Evolutionary conservation across 2,888 invertebrate species (phyloP).

Genomic region (Empis stercorea): DNA sequence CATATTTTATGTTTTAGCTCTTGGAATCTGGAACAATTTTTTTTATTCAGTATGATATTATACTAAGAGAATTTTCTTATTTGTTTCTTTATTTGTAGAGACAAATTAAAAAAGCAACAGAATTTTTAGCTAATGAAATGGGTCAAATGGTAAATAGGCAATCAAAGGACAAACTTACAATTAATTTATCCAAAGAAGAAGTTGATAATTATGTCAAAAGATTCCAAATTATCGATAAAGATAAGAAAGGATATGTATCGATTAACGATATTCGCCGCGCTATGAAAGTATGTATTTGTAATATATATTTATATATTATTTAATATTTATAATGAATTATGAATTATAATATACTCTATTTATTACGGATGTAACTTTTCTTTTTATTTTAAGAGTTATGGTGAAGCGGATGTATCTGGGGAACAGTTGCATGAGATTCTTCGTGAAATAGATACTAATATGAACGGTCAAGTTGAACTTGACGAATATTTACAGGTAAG

Average conservation of each 20-base stretch:
- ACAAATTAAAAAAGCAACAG: slow-evolving; percentile 66
- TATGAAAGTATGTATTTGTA: slow-evolving; percentile 71
- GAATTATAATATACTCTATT: no score
- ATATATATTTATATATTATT: no score
- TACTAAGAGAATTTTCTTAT: not conserved
- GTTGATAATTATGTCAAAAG: slow-evolving; percentile 87
- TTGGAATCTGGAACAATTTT: no score
- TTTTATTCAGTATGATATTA: no score
- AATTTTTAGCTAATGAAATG: slow-evolving; percentile 92
- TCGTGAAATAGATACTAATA: slow-evolving; percentile 96
- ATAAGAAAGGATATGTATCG: slow-evolving; percentile 95
- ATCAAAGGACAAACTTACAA: slow-evolving; percentile 74
- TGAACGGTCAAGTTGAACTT: slow-evolving; percentile 99
- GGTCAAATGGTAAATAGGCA: slow-evolving; percentile 86
- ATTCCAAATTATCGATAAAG: slow-evolving; percentile 90
- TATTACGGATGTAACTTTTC: no score
- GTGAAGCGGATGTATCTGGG: slow-evolving; percentile 71
- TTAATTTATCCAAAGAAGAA: slow-evolving; percentile 87
- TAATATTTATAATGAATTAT: no score
- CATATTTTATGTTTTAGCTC: no score
- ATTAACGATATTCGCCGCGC: slow-evolving; percentile 93
- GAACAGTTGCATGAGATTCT: slow-evolving; percentile 96
- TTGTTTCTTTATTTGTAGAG: slow-evolving; percentile 40
- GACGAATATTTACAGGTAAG: slow-evolving; percentile 96
- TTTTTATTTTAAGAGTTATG: slow-evolving; percentile 52